Percentiles rank a stretch among this genome's conserved stretches.
phyloP scores from a whole-genome alignment of 2,113 vertebrate species.

The Macquaria ambigua region DNA sequence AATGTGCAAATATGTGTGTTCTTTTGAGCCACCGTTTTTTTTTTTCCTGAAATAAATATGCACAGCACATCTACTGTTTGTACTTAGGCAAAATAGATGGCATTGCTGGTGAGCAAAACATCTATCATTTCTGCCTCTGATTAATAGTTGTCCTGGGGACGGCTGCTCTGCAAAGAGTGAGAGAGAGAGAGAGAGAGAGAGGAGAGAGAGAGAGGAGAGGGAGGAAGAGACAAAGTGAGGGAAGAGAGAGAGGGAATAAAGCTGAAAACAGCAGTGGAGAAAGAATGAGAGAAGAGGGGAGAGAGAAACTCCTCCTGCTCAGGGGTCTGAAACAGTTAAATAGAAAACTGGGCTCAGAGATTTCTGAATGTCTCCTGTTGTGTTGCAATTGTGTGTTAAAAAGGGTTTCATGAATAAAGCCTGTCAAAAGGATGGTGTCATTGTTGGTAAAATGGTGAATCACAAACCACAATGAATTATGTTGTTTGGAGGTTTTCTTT shows the following conservation, averaged over 20 bases:
- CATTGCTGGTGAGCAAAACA: constrained; percentile 84
- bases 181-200: constrained; percentile 12
- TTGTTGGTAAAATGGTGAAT: constrained; percentile 49
- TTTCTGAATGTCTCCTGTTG: constrained; percentile 64
- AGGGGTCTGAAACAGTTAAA: constrained; percentile 64
- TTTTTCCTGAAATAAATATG: constrained; percentile 74
- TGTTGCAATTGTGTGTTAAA: constrained; percentile 59
- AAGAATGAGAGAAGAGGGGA: constrained; percentile 46
- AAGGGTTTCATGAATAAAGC: constrained; percentile 53
- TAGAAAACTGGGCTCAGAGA: constrained; percentile 49
- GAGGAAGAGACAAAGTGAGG: constrained; percentile 37
- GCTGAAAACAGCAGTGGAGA: constrained; percentile 46
- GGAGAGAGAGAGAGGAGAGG: constrained; percentile 1
- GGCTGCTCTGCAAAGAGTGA: constrained; percentile 70
- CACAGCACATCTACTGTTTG: constrained; percentile 78
- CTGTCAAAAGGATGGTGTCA: constrained; percentile 48
- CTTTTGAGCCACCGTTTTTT: constrained; percentile 54
- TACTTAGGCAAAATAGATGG: constrained; percentile 84
- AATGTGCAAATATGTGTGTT: constrained; percentile 63
- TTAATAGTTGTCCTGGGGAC: constrained; percentile 86
- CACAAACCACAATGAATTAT: constrained; percentile 45
- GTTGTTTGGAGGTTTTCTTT: constrained; percentile 3
- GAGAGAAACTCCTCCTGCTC: constrained; percentile 35
- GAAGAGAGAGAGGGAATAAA: constrained; percentile 18
- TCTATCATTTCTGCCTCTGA: constrained; percentile 86